Evolutionary conservation across 1,140 invertebrate genomes (phyloP).

Genomic region (Aphelinus certus): DNA sequence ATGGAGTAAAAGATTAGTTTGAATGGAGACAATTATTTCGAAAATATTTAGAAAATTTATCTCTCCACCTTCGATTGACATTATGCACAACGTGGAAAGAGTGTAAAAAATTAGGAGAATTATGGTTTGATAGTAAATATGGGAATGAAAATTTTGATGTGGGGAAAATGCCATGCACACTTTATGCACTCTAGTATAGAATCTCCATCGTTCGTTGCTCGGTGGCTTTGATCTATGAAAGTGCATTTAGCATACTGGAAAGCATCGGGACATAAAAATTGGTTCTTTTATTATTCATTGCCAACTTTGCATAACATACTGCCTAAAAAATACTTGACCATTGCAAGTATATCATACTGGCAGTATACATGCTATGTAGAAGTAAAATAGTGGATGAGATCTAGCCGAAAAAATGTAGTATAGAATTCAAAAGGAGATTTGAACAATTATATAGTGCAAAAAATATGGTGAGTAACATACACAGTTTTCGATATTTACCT

Average conservation of each 20-base stretch:
- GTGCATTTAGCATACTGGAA: slow-evolving; percentile 41
- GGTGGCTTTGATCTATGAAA: slow-evolving; percentile 39
- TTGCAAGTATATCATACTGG: slow-evolving; percentile 19
- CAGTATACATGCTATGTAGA: slow-evolving; percentile 35
- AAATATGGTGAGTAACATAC: slow-evolving; percentile 39
- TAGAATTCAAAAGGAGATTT: slow-evolving; percentile 39
- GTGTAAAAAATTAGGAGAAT: slow-evolving; percentile 3
- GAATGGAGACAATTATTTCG: neutral
- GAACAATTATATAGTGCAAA: slow-evolving; percentile 29
- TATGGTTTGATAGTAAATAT: slow-evolving; percentile 24
- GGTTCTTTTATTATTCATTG: slow-evolving; percentile 35
- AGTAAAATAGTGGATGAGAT: slow-evolving; percentile 30
- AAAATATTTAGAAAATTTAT: slow-evolving; percentile 35
- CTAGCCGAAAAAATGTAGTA: slow-evolving; percentile 23
- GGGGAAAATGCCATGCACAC: slow-evolving; percentile 10
- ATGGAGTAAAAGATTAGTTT: slow-evolving; percentile 20
- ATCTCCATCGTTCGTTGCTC: slow-evolving; percentile 37
- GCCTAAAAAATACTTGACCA: slow-evolving; percentile 34
- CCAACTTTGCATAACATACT: slow-evolving; percentile 28
- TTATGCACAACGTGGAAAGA: slow-evolving; percentile 12
- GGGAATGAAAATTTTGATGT: slow-evolving; percentile 23
- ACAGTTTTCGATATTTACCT: slow-evolving; percentile 38
- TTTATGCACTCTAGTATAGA: slow-evolving; percentile 14
- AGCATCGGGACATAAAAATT: slow-evolving; percentile 37
- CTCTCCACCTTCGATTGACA: slow-evolving; percentile 3